Evolutionary conservation across 2,888 invertebrate species (phyloP).

Genomic region (Galerucella nymphaeae): DNA sequence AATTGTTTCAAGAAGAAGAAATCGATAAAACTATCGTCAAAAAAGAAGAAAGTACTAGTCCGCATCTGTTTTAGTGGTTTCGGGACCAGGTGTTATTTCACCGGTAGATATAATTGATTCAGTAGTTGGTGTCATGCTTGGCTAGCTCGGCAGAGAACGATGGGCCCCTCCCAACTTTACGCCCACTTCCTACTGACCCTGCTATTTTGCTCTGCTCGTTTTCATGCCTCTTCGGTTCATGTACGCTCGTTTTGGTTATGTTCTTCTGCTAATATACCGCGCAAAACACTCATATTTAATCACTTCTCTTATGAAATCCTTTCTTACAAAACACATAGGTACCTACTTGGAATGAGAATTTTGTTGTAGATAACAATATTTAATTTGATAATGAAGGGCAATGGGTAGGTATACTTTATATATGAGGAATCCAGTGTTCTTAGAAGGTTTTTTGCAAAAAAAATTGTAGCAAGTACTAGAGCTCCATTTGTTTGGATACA

Average conservation of each 20-base stretch:
- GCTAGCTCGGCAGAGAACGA: constrained; percentile 44
- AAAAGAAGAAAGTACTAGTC: neutral
- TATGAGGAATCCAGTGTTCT: no score
- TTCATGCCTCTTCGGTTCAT: constrained; percentile 5
- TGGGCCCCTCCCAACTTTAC: constrained; percentile 58
- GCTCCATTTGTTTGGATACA: no score
- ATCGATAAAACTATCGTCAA: no score
- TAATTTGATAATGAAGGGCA: no score
- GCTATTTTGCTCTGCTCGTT: constrained; percentile 44
- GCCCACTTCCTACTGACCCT: constrained; percentile 61
- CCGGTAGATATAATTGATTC: constrained; percentile 37
- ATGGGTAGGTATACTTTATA: no score
- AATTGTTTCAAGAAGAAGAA: no score
- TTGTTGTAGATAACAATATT: no score
- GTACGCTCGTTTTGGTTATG: constrained; percentile 4
- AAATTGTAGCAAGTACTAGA: no score
- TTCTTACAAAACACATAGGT: no score
- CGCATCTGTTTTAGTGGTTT: constrained; percentile 15
- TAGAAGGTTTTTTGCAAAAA: no score
- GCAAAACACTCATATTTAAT: neutral
- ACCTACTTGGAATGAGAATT: no score
- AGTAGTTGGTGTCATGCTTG: constrained; percentile 49
- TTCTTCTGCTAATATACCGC: constrained; percentile 19
- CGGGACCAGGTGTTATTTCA: constrained; percentile 35
- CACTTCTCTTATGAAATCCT: no score